Conservation (phyloP, 2,797 vertebrate species). For the Coranthus polyacanthus region DNA sequence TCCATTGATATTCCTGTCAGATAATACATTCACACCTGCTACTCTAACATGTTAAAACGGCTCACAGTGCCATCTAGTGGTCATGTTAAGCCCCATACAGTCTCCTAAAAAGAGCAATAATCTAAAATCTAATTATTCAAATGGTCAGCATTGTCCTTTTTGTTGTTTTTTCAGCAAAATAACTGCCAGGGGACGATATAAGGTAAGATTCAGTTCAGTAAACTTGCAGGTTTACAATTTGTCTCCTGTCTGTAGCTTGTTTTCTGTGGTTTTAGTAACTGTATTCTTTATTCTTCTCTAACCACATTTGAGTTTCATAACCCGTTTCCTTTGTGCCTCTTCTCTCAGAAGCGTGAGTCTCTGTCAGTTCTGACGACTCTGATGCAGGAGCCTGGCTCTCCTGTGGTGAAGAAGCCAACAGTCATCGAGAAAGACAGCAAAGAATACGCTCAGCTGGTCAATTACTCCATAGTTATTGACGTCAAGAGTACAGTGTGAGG, state of each 20-base stretch:
- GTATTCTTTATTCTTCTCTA: not conserved
- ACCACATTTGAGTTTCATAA: not conserved
- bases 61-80: slow-evolving; percentile 66
- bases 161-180: slow-evolving; percentile 67
- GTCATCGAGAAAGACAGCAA: slow-evolving; percentile 15
- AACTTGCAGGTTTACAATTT: not conserved
- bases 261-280: not conserved
- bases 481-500: slow-evolving; percentile 80
- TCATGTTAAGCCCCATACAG: not conserved
- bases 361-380: slow-evolving; percentile 69
- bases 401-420: slow-evolving; percentile 63
- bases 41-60: slow-evolving; percentile 9
- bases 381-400: slow-evolving; percentile 77
- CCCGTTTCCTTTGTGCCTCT: not conserved
- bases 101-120: not conserved
- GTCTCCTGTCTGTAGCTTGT: not conserved
- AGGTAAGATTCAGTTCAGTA: slow-evolving; percentile 57
- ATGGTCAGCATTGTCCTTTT: not conserved
- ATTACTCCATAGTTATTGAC: slow-evolving; percentile 83
- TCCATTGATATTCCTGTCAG: slow-evolving; percentile 42
- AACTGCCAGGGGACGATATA: slow-evolving; percentile 21
- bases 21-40: slow-evolving; percentile 34
- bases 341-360: slow-evolving; percentile 65
- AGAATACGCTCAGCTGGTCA: slow-evolving; percentile 61
- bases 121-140: not conserved